Evolutionary conservation across 2,113 vertebrate species (phyloP), one percentile per base, ranked within the genome.

Genomic region (Sula dactylatra): DNA sequence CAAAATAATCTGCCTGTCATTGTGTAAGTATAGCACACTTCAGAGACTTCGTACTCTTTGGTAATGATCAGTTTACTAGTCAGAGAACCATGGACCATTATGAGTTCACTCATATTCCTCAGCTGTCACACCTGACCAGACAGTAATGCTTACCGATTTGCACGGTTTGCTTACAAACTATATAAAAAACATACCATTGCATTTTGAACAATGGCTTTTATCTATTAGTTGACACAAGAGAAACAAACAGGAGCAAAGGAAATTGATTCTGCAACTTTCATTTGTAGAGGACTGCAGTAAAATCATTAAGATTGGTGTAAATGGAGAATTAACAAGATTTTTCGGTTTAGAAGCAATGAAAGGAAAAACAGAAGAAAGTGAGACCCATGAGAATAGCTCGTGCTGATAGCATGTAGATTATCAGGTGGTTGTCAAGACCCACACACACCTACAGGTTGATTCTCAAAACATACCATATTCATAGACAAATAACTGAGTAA

Each of bases 321-420:
- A 42, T 13, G 13, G 16, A 77, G 31, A 91, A 77, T 22, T 19
- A 91, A 77, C 1, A 13, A 7, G 11, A 64, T 17, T 81, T 83
- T 91, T 73, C 6, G 10, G 4, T 44, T 56, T 7, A n/a, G 58
- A 67, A 94, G 2, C 20, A 50, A 27, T 18, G 5, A 9, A 91
- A 82, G 8, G 44, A 84, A 80, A 89, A 80, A 1, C 25, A 81
- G 58, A 67, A 78, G 40, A 52, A 76, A 45, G 5, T 26, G 5
- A 65, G 14, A 7, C 8, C 31, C 78, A 0, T 47, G 52, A 61
- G 40, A 91, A 69, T 2, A 66, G 3, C 13, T 16, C 10, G 2
- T 71, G 6, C 5, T 87, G 40, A 65, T 25, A n/a, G 1, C 5
- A 36, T 0, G 0, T 6, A 38, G 4, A 34, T 67, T 81, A 26